Evolutionary conservation across 2,113 vertebrate genomes (phyloP).

Genomic region (Chlamydotis undulata): DNA sequence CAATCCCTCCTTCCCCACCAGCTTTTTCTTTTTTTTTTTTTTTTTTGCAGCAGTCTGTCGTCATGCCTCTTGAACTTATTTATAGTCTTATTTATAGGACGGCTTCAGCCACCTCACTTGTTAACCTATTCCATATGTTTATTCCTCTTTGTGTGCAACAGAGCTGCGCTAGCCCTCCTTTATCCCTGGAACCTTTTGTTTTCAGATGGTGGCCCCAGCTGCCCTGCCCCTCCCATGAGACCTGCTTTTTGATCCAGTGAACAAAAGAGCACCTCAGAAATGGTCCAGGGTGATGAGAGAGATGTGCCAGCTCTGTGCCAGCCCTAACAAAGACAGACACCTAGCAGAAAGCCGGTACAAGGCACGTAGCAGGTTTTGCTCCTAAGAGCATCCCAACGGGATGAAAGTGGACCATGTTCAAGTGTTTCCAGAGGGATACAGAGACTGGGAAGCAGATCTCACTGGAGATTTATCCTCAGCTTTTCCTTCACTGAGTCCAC

Average conservation of each 20-base stretch:
- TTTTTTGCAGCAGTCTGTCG: neutral
- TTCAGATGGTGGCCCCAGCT: neutral
- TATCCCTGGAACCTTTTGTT: conserved; percentile 1
- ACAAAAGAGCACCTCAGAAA: neutral
- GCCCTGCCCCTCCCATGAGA: neutral
- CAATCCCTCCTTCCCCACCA: neutral
- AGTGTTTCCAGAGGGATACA: neutral
- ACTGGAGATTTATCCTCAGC: neutral
- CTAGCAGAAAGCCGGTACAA: neutral
- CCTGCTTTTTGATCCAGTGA: neutral
- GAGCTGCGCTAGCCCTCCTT: neutral
- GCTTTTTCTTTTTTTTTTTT: neutral
- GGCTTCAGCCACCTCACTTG: conserved; percentile 36
- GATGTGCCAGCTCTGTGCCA: neutral
- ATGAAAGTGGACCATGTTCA: neutral
- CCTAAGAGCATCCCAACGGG: fast-evolving
- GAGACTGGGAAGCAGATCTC: neutral
- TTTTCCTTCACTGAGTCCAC: neutral
- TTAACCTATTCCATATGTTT: conserved; percentile 59
- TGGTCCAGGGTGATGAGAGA: neutral
- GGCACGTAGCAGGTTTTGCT: neutral
- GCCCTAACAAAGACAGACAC: neutral
- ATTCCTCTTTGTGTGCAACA: conserved; percentile 9
- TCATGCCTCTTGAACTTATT: conserved; percentile 40
- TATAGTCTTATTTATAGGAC: conserved; percentile 18